Evolutionary conservation across 2,888 invertebrate genomes (phyloP), one percentile per base, ranked within the genome.

Genomic region (Suillia variegata): DNA sequence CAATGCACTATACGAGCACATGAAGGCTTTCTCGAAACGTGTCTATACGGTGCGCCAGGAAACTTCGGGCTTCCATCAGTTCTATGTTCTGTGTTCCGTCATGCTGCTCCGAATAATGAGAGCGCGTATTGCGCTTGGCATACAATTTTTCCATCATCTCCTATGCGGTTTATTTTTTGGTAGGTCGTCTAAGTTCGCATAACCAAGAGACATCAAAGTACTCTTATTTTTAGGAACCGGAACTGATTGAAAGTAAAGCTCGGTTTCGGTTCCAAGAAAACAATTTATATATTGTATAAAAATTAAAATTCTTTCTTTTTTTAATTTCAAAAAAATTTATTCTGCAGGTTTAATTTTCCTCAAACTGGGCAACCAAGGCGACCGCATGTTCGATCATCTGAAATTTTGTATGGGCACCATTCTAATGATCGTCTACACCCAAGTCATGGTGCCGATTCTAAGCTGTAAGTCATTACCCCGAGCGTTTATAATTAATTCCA

Each of bases 381-480:
- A 83, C 1, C 84, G 88, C 68, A 88, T 88, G 87, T 89, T 89
- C 75, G 87, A 87, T 69, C 89, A 89, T 70, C 81, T 89, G 61
- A 89, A 89, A 75, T 84, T 87, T 74, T 88, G 88, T 70, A 86
- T 89, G 51, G 88, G 87, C 0, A 82, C 87, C 15, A 84, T 88
- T 17, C 84, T 89, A 56, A 88, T 89, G 81, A 87, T 88, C 70
- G 84, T 87, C 0, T 89, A 89, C 69, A 89, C 89, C 0, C 88
- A 89, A 71, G 85, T 87, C 22, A 88, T 88, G 86, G 87, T 88
- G 50, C 88, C 89, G 21, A 87, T 89, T 10, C 80, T 89, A 64
- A 84, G 87, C 53, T 89, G 89, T 89, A 78, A 86, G 88, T 86
- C n/a, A n/a, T n/a, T n/a, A n/a, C n/a, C n/a, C n/a, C n/a, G n/a